Conservation (phyloP, 2,888 invertebrate genomes). For the Callinectes sapidus region DNA sequence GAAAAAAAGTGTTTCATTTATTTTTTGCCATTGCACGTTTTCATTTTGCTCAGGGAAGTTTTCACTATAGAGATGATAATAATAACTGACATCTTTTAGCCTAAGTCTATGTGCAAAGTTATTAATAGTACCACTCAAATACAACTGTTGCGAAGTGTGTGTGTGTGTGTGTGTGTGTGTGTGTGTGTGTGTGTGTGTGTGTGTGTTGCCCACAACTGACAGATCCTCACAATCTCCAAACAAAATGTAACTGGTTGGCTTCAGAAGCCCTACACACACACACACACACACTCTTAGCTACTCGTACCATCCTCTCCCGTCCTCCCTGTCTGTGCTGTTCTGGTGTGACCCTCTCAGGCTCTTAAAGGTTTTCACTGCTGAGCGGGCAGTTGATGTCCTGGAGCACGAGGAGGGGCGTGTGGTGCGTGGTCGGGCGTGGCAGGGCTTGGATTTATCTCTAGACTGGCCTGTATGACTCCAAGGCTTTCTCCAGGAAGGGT, state of each 20-base stretch:
- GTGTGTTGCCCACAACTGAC: background rate
- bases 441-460: no score
- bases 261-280: slow-evolving; percentile 12
- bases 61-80: no score
- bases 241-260: slow-evolving; percentile 29
- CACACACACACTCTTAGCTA: slow-evolving; percentile 37
- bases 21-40: background rate
- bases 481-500: no score
- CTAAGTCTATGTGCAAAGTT: no score
- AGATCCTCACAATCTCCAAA: background rate
- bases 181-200: slow-evolving; percentile 43
- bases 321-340: no score
- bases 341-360: no score
- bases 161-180: slow-evolving; percentile 38
- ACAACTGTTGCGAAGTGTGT: background rate
- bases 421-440: no score
- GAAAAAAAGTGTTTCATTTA: background rate
- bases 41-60: background rate
- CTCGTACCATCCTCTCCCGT: background rate
- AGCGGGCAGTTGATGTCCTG: background rate
- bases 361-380: no score
- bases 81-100: no score
- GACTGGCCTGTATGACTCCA: no score
- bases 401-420: no score
- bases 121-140: background rate